Percentiles rank a stretch among this genome's conserved stretches.
phyloP scores from a whole-genome alignment of 2,888 invertebrate genomes.

The Gryllus longicercus region DNA sequence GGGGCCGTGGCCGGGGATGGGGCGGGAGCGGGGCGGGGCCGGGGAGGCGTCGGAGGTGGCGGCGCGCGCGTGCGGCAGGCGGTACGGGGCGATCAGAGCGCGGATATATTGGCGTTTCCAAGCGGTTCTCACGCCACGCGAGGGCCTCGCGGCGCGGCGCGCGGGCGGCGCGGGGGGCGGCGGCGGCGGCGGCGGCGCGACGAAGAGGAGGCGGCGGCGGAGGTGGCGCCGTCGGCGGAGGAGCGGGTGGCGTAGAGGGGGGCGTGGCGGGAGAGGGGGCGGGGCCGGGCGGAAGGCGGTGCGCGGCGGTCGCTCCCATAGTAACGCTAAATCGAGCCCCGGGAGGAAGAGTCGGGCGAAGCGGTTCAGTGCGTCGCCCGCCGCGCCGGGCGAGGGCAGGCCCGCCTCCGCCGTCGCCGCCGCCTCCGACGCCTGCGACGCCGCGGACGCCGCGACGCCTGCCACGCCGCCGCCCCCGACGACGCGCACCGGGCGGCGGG shows the following conservation, averaged over 20 bases:
- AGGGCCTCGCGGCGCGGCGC: neutral
- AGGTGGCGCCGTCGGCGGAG: neutral
- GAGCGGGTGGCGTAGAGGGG: neutral
- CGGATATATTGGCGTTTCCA: slow-evolving; percentile 12
- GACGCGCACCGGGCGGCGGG: neutral
- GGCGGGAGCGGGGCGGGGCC: neutral
- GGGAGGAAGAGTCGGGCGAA: neutral
- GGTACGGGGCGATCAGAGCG: slow-evolving; percentile 17
- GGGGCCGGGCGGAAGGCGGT: neutral
- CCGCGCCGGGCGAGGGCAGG: neutral
- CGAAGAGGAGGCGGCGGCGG: neutral
- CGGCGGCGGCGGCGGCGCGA: neutral
- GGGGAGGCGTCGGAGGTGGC: neutral
- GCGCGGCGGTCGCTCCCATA: slow-evolving; percentile 10
- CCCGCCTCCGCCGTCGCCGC: neutral
- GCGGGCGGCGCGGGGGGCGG: neutral
- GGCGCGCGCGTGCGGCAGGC: slow-evolving; percentile 3
- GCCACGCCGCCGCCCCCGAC: neutral
- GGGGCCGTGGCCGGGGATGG: no score
- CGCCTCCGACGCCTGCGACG: neutral
- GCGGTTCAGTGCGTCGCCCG: neutral
- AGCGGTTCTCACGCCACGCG: slow-evolving; percentile 11
- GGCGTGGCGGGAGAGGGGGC: neutral
- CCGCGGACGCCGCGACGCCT: neutral
- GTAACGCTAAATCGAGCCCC: slow-evolving; percentile 11